phyloP scores from a whole-genome alignment of 2,113 vertebrate species.

The Lophius piscatorius region DNA sequence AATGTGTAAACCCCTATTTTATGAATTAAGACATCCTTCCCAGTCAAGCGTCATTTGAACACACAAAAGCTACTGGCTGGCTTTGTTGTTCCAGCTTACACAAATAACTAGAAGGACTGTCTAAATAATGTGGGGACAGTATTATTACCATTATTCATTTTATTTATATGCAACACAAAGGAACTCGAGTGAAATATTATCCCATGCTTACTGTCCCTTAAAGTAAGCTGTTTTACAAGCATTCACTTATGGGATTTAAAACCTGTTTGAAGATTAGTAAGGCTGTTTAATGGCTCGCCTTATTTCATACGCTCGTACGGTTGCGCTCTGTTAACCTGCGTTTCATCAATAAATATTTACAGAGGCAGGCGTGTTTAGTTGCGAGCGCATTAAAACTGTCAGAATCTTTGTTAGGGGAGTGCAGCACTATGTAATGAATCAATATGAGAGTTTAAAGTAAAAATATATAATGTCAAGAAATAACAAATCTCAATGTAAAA shows the following conservation, averaged over 20 bases:
- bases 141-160: background rate
- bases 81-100: background rate
- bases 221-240: background rate
- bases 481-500: background rate
- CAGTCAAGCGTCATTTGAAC: slow-evolving; percentile 3
- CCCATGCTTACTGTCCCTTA: background rate
- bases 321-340: background rate
- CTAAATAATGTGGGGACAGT: background rate
- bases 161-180: background rate
- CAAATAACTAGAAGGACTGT: background rate
- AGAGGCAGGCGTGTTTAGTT: background rate
- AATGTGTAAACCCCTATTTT: background rate
- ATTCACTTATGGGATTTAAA: background rate
- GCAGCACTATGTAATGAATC: background rate
- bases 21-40: background rate
- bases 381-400: background rate
- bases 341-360: slow-evolving; percentile 4
- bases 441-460: slow-evolving; percentile 3
- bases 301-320: background rate
- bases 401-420: background rate
- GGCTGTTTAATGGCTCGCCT: background rate
- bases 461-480: slow-evolving; percentile 8
- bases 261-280: background rate
- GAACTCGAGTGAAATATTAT: background rate
- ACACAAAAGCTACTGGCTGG: background rate